A percentile compares a stretch with the other conserved stretches of the same genome.
Evolutionary conservation across 2,797 vertebrate genomes (phyloP).

Genomic region (Rhadinocentrus ornatus): DNA sequence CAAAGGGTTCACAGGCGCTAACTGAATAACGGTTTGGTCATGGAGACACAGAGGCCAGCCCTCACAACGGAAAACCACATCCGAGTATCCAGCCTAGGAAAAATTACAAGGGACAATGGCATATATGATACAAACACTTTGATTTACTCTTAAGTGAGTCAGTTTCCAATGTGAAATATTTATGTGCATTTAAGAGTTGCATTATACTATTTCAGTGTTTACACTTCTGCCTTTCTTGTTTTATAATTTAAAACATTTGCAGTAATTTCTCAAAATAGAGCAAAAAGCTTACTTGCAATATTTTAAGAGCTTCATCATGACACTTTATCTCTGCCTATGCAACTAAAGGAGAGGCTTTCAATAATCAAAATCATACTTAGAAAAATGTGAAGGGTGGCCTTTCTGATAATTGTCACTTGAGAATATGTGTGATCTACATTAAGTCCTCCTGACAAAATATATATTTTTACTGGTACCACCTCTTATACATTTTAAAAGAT

Average conservation of each 20-base stretch:
- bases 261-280: background rate
- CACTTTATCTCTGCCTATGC: background rate
- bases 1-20: slow-evolving; percentile 90
- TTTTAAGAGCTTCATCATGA: background rate
- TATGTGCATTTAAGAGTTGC: background rate
- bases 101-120: background rate
- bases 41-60: slow-evolving; percentile 94
- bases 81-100: slow-evolving; percentile 87
- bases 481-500: background rate
- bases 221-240: background rate
- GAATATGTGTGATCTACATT: too few relatives aligned
- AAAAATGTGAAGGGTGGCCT: too few relatives aligned
- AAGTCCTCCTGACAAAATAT: background rate
- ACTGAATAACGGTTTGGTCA: slow-evolving; percentile 90
- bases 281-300: background rate
- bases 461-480: background rate
- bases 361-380: too few relatives aligned
- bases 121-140: background rate
- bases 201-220: background rate
- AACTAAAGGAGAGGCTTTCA: background rate
- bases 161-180: background rate
- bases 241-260: background rate
- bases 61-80: slow-evolving; percentile 91
- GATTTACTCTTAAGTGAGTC: background rate
- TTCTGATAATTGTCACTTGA: too few relatives aligned